phyloP scores from a whole-genome alignment of 2,113 vertebrate genomes.

The Sarotherodon lohbergeri region DNA sequence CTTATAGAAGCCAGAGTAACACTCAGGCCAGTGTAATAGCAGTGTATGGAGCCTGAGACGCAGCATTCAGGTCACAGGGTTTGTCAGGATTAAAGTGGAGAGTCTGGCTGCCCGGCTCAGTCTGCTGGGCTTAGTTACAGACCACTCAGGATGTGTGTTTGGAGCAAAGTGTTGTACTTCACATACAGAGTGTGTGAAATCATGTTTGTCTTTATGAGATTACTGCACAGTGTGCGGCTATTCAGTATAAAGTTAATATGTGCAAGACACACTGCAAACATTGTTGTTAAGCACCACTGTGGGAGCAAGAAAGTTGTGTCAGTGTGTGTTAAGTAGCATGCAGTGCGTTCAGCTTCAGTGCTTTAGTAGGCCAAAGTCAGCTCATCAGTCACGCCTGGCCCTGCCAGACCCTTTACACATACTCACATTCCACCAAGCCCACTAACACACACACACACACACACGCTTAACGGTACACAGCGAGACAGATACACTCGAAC shows the following conservation, averaged over 20 bases:
- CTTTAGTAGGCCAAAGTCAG: slow-evolving; percentile 28
- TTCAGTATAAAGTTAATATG: slow-evolving; percentile 3
- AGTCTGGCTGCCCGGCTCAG: slow-evolving; percentile 35
- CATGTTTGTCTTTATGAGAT: slow-evolving; percentile 12
- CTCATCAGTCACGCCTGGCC: slow-evolving; percentile 45
- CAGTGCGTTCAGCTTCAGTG: slow-evolving; percentile 21
- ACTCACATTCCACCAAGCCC: slow-evolving; percentile 31
- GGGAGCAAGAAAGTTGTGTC: neutral
- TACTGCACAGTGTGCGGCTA: slow-evolving; percentile 13
- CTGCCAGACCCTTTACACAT: slow-evolving; percentile 31
- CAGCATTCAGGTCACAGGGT: slow-evolving; percentile 55
- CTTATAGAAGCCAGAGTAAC: neutral
- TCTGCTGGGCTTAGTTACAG: slow-evolving; percentile 48
- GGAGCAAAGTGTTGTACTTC: slow-evolving; percentile 26
- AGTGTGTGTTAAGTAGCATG: slow-evolving; percentile 13
- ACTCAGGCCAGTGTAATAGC: slow-evolving; percentile 10
- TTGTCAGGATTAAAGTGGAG: slow-evolving; percentile 55
- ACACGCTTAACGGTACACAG: neutral
- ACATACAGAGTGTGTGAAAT: slow-evolving; percentile 35
- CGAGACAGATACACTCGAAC: neutral
- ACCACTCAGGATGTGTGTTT: slow-evolving; percentile 30
- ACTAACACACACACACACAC: neutral
- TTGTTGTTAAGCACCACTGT: slow-evolving; percentile 11
- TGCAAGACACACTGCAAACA: slow-evolving; percentile 2
- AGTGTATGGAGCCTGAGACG: neutral